A percentile compares a stretch with the other conserved stretches of the same genome.
Conservation (phyloP, 2,797 vertebrate species). For the Momotus momota region DNA sequence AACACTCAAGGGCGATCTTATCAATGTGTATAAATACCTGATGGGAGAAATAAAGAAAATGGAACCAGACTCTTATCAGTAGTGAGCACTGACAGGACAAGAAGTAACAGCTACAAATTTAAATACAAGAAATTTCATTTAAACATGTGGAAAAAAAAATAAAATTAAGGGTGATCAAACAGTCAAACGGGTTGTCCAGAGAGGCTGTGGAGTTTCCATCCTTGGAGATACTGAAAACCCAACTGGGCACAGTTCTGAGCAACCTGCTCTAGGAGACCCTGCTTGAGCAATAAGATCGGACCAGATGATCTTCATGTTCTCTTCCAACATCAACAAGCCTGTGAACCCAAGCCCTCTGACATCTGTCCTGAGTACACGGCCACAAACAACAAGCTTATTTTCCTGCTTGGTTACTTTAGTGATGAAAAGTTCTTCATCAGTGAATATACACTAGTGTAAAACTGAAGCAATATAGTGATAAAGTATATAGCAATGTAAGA, state of each 20-base stretch:
- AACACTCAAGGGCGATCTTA: neutral
- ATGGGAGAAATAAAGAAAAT: neutral
- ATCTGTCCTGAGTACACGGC: neutral
- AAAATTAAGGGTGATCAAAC: neutral
- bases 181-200: neutral
- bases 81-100: neutral
- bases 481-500: neutral
- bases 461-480: neutral
- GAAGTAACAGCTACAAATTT: neutral
- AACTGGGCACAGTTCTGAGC: fast-evolving
- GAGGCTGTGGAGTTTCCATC: neutral
- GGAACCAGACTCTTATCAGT: neutral
- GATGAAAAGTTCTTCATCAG: neutral
- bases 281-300: neutral
- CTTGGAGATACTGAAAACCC: neutral
- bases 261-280: neutral
- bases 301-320: neutral
- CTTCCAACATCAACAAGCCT: neutral
- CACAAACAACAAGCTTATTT: neutral
- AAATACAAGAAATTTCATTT: neutral
- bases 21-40: neutral
- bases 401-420: neutral
- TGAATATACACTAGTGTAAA: neutral
- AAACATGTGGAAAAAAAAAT: neutral
- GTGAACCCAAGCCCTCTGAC: neutral